These are phyloP conservation scores for Hyposoter dolosus DNA, from an alignment of 2,888 invertebrate species.

Conservation along the genomic window DNA sequence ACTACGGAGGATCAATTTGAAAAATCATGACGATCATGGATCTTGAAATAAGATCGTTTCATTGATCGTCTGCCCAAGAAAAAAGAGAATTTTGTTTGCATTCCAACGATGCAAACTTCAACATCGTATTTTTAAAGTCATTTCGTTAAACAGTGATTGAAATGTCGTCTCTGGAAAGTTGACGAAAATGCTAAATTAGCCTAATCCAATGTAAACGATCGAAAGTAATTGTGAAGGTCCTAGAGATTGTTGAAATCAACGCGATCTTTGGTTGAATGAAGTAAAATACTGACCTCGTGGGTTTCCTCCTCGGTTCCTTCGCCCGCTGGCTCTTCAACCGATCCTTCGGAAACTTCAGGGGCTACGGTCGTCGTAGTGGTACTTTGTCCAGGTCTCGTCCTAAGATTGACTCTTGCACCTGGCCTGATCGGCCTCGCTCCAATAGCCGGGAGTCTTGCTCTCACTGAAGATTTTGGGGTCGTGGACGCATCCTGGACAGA, in stretches of 20 bases:
- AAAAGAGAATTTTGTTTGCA: too few species aligned
- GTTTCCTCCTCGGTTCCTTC: slow-evolving; percentile 83
- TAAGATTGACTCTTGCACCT: slow-evolving; percentile 88
- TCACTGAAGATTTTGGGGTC: slow-evolving; percentile 71
- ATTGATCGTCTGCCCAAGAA: too few species aligned
- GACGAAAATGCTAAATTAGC: background rate
- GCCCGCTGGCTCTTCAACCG: slow-evolving; percentile 81
- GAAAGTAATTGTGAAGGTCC: background rate
- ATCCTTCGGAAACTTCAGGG: slow-evolving; percentile 75
- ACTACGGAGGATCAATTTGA: too few species aligned
- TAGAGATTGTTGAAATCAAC: background rate
- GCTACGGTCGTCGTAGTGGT: slow-evolving; percentile 85
- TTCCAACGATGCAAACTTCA: too few species aligned
- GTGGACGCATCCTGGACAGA: slow-evolving; percentile 50
- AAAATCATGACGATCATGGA: too few species aligned
- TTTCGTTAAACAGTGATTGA: background rate
- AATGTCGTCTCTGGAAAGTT: background rate
- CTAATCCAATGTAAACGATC: background rate
- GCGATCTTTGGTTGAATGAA: background rate
- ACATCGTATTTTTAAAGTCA: too few species aligned
- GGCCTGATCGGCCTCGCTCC: slow-evolving; percentile 87
- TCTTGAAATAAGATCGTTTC: too few species aligned
- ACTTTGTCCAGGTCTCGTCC: slow-evolving; percentile 85
- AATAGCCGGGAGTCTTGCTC: slow-evolving; percentile 81
- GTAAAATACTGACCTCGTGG: slow-evolving; percentile 78